A percentile compares a stretch with the other conserved stretches of the same genome.
Evolutionary conservation across 2,797 vertebrate genomes (phyloP).

Genomic region (Notolabrus celidotus): DNA sequence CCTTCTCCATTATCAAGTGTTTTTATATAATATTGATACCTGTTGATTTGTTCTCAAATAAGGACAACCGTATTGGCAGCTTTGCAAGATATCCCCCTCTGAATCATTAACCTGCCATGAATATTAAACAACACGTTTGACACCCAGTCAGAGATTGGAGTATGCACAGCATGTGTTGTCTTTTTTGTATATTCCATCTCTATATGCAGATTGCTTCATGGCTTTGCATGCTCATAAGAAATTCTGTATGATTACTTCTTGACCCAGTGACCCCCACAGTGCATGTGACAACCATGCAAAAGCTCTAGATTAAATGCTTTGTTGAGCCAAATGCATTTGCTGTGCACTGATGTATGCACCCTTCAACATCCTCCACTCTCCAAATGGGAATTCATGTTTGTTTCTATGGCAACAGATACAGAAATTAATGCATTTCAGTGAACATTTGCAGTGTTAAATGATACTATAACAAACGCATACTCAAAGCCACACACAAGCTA

Average conservation of each 20-base stretch:
- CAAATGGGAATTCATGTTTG: constrained; percentile 59
- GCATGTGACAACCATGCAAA: constrained; percentile 36
- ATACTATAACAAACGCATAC: not conserved
- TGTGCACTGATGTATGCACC: constrained; percentile 31
- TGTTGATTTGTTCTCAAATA: constrained; percentile 18
- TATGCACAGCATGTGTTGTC: constrained; percentile 13
- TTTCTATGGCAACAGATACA: constrained; percentile 69
- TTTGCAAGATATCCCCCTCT: not conserved
- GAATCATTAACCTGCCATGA: constrained; percentile 1
- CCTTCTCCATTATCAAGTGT: not conserved
- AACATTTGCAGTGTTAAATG: constrained; percentile 28
- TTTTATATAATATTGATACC: constrained; percentile 14
- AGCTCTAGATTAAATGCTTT: constrained; percentile 63
- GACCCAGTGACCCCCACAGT: constrained; percentile 34
- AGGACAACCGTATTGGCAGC: not conserved
- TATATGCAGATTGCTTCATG: constrained; percentile 34
- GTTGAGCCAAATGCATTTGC: constrained; percentile 48
- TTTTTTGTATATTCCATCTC: constrained; percentile 5
- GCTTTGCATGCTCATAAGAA: constrained; percentile 43
- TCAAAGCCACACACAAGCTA: not conserved
- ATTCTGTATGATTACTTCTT: constrained; percentile 29
- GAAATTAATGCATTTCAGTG: constrained; percentile 36
- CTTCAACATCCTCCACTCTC: constrained; percentile 30
- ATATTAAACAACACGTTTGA: constrained; percentile 28
- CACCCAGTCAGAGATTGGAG: constrained; percentile 4